Base-by-base conservation (phyloP, 2,888 invertebrate species). In the Camptogramma bilineatum region DNA sequence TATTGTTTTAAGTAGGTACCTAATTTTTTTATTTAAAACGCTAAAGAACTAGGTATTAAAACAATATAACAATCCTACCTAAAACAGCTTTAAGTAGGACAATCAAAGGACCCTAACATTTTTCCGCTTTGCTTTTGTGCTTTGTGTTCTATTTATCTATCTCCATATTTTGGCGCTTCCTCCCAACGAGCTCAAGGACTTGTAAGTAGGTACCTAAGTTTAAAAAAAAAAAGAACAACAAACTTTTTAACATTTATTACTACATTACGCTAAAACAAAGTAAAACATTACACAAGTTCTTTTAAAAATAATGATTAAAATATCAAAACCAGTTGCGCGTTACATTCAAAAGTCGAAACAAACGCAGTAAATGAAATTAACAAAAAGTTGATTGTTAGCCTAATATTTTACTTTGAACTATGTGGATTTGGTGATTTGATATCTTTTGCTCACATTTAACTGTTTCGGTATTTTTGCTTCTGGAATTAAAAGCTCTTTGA, bases 201-300 rank as follows among this genome's bases (percentile, higher is more conserved):
- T n/a, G n/a, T n/a, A n/a, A n/a, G n/a, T n/a, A n/a, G n/a, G n/a
- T n/a, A n/a, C n/a, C n/a, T n/a, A n/a, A n/a, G n/a, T n/a, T n/a
- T n/a, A n/a, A n/a, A 50, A 62, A 66, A 69, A 64, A 61, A 69
- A 62, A 68, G 39, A 62, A 62, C 19, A 0, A 21, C 10, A 24
- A 47, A 59, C 21, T 48, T 82, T 83, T 72, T 68, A 84, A 84
- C 77, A 81, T 80, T 81, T 87, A 84, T 82, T 86, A 52, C 87
- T 87, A 87, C 87, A 78, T 74, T 70, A 73, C 82, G 69, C 79
- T 83, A 81, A 74, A 73, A 69, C 71, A 80, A 82, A 83, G 83
- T 83, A 86, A 85, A 79, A 82, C 84, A 85, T 81, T 77, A 82
- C 73, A 82, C 69, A 78, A 78, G 73, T 68, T 62, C 34, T 10